phyloP scores from a whole-genome alignment of 92 coral and sea anemone genomes.

The Parazoanthus atlanticus region DNA sequence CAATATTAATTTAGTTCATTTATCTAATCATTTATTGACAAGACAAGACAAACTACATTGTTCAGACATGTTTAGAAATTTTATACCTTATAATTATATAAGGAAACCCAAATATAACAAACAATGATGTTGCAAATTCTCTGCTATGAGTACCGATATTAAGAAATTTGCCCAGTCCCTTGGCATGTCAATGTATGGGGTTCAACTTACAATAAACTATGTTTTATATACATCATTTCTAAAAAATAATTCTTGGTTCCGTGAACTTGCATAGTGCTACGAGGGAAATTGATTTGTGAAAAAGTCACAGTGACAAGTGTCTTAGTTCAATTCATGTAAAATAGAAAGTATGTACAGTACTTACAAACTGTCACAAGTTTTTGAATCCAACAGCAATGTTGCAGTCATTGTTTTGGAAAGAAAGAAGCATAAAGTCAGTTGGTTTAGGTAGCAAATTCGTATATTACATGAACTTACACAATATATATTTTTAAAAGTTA shows the following conservation, averaged over 20 bases:
- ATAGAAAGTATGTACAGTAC: neutral
- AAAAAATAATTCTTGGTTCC: no score
- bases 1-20: no score
- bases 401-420: neutral
- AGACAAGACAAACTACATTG: neutral
- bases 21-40: neutral
- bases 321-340: neutral
- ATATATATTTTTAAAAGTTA: neutral
- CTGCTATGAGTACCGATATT: no score
- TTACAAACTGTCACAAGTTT: slow-evolving; percentile 26
- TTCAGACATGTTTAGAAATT: no score
- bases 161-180: no score
- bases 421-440: neutral
- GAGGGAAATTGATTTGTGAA: no score
- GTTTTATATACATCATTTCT: no score
- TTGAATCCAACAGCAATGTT: slow-evolving; percentile 12
- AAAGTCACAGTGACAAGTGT: no score
- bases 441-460: neutral
- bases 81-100: neutral
- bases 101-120: neutral
- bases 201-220: no score
- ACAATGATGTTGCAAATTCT: no score
- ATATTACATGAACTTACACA: neutral
- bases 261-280: no score
- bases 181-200: no score